Evolutionary conservation across 2,797 vertebrate genomes (phyloP).

Genomic region (Peromyscus aztecus): DNA sequence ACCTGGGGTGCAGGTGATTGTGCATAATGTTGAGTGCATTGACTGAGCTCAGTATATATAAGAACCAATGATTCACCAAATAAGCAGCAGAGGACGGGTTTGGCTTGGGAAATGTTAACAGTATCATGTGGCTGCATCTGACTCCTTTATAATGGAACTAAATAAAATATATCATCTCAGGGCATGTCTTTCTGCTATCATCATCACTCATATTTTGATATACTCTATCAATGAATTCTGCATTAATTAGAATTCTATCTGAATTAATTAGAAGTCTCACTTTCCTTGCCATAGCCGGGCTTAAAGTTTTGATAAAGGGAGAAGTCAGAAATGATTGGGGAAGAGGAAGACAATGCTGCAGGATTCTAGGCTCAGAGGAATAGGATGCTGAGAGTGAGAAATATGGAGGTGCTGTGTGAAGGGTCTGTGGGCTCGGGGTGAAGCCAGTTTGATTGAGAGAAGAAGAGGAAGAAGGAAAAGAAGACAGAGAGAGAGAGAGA

Average conservation of each 20-base stretch:
- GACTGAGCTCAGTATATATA: background rate
- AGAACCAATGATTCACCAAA: background rate
- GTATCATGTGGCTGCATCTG: background rate
- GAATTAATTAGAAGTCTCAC: conserved; percentile 25
- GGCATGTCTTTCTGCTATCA: background rate
- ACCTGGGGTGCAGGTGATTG: background rate
- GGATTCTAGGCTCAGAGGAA: background rate
- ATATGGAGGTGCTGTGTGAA: background rate
- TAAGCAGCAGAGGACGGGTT: background rate
- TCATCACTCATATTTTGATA: background rate
- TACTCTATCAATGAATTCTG: background rate
- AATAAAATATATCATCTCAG: background rate
- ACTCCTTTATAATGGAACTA: conserved; percentile 38
- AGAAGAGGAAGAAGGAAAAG: background rate
- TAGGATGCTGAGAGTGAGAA: background rate
- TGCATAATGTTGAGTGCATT: background rate
- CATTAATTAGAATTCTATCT: conserved; percentile 22
- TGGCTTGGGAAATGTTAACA: background rate
- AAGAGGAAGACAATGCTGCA: background rate
- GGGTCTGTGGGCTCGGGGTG: background rate
- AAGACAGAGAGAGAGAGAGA: background rate
- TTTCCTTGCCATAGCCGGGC: background rate
- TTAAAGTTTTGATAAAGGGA: background rate
- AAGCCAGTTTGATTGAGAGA: background rate
- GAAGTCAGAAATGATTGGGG: background rate